Base-by-base conservation (phyloP, 2,888 invertebrate species). In the Morinoia aosen region DNA sequence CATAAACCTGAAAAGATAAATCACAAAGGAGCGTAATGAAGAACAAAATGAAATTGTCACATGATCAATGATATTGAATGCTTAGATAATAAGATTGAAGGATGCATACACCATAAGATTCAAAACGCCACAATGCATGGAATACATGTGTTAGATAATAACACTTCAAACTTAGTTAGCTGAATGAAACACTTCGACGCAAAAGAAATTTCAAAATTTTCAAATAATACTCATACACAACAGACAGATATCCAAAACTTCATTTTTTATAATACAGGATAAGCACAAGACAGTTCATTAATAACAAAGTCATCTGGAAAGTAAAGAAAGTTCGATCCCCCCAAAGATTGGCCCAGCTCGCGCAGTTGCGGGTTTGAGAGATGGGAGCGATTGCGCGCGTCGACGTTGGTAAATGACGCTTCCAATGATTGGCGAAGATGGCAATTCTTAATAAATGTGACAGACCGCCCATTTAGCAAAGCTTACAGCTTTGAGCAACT, bases 1-100 rank as follows among this genome's bases (percentile, higher is more conserved):
- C 76, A 76, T 76, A 76, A 76, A 76, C 76, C 76, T 76, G 76
- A 76, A 76, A 76, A 76, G 76, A 33, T 33, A 76, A 76, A 76
- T 25, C 76, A 76, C 33, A 33, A 76, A 16, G 25, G 10, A 10
- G 33, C 76, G 76, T 25, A 76, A 33, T 10, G 25, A 76, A 10
- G 76, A 33, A 25, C 33, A 76, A 16, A 76, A 76, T 1, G 25
- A 16, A 16, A 76, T 76, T 16, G 16, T 76, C 25, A 76, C 2
- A 76, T 33, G 1, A 10, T 76, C 76, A 19, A 19, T 8, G 8
- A 19, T 61, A 12, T 61, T 61, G 61, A 61, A 19, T 76, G 7
- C 76, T 76, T 76, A 0, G 76, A 16, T 76, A 14, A 10, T 16
- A 25, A 7, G 12, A 19, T 5, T 64, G 5, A 64, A 12, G 25